phyloP scores from a whole-genome alignment of 2,797 vertebrate species.

The Rhinoraja longicauda region DNA sequence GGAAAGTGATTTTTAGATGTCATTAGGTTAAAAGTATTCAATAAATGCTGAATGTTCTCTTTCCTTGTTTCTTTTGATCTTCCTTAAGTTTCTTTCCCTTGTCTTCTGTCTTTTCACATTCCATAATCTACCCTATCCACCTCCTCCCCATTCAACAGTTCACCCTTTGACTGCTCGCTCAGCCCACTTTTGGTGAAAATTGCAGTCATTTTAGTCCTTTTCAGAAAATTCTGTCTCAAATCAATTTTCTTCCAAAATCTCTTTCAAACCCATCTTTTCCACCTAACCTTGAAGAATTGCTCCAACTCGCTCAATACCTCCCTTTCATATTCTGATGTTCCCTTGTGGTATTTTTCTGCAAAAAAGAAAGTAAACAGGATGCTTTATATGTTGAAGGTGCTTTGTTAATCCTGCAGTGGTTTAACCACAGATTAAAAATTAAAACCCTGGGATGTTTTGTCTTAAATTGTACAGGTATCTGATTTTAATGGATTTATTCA shows the following conservation, averaged over 20 bases:
- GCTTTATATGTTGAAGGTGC: background rate
- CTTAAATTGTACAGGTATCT: constrained; percentile 63
- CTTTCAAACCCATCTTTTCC: background rate
- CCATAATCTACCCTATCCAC: background rate
- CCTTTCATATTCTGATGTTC: background rate
- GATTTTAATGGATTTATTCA: constrained; percentile 88
- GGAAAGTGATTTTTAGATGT: background rate
- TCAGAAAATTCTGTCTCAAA: background rate
- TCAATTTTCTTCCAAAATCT: background rate
- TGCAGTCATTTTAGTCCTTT: background rate
- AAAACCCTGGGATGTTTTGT: background rate
- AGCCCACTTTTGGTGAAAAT: background rate
- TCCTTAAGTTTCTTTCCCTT: background rate
- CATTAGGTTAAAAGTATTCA: background rate
- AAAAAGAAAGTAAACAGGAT: background rate
- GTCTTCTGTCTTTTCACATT: background rate
- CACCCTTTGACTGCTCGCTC: background rate
- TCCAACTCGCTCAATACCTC: background rate
- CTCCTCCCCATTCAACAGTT: background rate
- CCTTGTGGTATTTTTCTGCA: background rate
- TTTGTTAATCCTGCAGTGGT: background rate
- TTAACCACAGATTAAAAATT: background rate
- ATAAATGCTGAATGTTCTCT: background rate
- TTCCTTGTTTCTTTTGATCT: background rate
- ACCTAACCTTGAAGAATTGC: background rate